Evolutionary conservation across 2,797 vertebrate genomes (phyloP).

Genomic region (Austrolebias charrua): DNA sequence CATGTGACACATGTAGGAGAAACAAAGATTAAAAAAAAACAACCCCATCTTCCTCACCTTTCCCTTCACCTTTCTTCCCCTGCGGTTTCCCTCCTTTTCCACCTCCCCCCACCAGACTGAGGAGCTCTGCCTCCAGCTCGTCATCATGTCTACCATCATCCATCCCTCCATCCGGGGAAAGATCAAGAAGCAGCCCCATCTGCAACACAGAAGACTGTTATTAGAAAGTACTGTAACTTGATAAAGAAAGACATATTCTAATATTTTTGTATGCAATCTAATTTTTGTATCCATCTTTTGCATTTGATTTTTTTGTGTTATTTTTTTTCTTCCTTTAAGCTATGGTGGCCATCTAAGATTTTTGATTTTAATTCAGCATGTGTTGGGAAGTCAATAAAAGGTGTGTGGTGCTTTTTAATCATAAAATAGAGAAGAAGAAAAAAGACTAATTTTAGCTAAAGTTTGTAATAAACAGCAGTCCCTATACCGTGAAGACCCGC

Average conservation of each 20-base stretch:
- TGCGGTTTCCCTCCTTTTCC: slow-evolving; percentile 64
- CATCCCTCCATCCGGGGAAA: slow-evolving; percentile 80
- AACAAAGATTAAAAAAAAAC: background rate
- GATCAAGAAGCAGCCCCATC: slow-evolving; percentile 88
- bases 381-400: no score
- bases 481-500: no score
- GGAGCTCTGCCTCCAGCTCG: slow-evolving; percentile 88
- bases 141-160: slow-evolving; percentile 79
- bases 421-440: no score
- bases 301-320: no score
- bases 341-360: no score
- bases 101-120: slow-evolving; percentile 81
- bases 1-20: background rate
- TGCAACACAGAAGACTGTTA: slow-evolving; percentile 50
- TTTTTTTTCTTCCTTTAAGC: no score
- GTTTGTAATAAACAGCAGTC: no score
- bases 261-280: no score
- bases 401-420: no score
- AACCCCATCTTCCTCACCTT: slow-evolving; percentile 63
- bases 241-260: background rate
- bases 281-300: no score
- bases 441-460: no score
- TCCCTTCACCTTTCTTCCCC: slow-evolving; percentile 74
- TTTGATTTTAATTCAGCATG: no score
- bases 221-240: background rate